phyloP scores from a whole-genome alignment of 2,113 vertebrate species.

The Emydura subglobosa region DNA sequence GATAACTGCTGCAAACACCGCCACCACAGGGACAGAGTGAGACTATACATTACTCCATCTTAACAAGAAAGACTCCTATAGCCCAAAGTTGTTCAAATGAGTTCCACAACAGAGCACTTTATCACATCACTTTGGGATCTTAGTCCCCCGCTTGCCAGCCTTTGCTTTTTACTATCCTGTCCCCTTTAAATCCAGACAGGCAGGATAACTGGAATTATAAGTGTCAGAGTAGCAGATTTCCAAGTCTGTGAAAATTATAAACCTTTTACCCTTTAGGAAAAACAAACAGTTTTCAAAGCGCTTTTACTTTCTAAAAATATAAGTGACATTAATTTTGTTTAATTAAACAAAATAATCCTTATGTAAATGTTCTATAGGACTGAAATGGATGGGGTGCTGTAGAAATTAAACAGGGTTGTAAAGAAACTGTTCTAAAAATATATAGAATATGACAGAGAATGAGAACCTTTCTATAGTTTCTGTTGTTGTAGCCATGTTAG shows the following conservation, averaged over 20 bases:
- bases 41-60: neutral
- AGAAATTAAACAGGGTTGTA: neutral
- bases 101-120: neutral
- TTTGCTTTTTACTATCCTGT: neutral
- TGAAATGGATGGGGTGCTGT: neutral
- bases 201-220: neutral
- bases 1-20: too few species aligned
- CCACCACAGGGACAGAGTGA: too few species aligned
- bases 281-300: neutral
- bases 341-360: neutral
- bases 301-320: neutral
- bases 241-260: neutral
- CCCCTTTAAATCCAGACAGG: neutral
- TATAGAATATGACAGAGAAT: neutral
- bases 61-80: neutral
- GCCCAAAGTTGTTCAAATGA: neutral
- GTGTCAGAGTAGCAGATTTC: neutral
- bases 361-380: neutral
- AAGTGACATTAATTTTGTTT: neutral
- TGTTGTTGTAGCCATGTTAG: neutral
- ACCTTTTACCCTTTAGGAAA: neutral
- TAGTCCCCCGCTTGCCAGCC: neutral
- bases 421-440: neutral
- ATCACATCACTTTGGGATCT: neutral
- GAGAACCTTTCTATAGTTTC: neutral